Percentiles rank a stretch among this genome's conserved stretches.
phyloP scores from a whole-genome alignment of 2,888 invertebrate species.

The Melanargia galathea region DNA sequence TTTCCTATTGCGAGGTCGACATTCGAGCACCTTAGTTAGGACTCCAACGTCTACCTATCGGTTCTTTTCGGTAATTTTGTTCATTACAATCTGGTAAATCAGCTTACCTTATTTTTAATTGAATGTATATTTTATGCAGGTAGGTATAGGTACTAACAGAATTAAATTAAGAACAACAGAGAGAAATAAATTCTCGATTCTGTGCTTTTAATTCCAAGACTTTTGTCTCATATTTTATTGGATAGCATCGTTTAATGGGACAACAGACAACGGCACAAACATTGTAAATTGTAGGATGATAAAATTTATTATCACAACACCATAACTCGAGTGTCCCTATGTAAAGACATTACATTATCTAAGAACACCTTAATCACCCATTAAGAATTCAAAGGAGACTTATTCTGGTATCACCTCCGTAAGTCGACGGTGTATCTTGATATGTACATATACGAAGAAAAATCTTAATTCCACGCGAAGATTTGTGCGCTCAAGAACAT shows the following conservation, averaged over 20 bases:
- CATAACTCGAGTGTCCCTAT: slow-evolving; percentile 26
- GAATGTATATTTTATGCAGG: too few species aligned
- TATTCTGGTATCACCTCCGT: slow-evolving; percentile 35
- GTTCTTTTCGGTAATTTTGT: too few species aligned
- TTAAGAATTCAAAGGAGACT: slow-evolving; percentile 40
- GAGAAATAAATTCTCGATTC: not conserved
- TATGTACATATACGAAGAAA: slow-evolving; percentile 44
- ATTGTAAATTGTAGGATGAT: slow-evolving; percentile 19
- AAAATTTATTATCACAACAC: slow-evolving; percentile 25
- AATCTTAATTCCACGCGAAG: slow-evolving; percentile 54
- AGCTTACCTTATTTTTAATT: too few species aligned
- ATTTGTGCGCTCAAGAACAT: slow-evolving; percentile 53
- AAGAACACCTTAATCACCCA: slow-evolving; percentile 39
- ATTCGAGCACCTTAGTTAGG: too few species aligned
- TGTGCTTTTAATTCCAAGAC: not conserved
- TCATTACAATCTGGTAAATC: too few species aligned
- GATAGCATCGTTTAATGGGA: not conserved
- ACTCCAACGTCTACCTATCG: too few species aligned
- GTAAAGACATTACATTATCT: slow-evolving; percentile 35
- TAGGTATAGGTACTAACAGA: too few species aligned
- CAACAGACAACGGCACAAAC: slow-evolving; percentile 14
- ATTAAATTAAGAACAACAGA: too few species aligned
- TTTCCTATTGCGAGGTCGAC: too few species aligned
- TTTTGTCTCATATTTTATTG: not conserved
- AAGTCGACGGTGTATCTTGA: slow-evolving; percentile 38